Conservation (phyloP, 2,113 vertebrate species). For the Centrocercus urophasianus region DNA sequence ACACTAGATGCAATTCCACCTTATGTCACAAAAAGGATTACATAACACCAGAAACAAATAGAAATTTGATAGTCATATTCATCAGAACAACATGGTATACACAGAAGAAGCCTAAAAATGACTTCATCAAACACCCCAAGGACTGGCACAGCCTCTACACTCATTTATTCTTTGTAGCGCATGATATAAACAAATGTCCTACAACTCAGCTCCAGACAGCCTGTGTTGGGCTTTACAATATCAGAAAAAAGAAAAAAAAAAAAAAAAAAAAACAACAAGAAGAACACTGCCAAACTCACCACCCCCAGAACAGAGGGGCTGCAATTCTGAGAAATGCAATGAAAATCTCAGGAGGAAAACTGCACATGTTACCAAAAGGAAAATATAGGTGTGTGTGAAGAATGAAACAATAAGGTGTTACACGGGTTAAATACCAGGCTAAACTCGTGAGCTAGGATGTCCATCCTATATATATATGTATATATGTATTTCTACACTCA, state of each 20-base stretch:
- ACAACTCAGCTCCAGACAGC: not conserved
- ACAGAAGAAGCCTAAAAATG: not conserved
- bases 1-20: not conserved
- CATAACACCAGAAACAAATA: not conserved
- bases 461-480: no score
- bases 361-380: no score
- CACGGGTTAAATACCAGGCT: not conserved
- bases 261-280: no score
- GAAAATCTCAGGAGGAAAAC: not conserved
- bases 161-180: not conserved
- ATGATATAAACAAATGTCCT: not conserved
- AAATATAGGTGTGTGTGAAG: not conserved
- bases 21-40: not conserved
- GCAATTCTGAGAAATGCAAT: not conserved
- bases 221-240: not conserved
- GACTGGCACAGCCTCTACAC: not conserved
- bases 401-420: not conserved
- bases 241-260: not conserved
- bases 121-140: not conserved
- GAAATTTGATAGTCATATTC: not conserved
- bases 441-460: no score
- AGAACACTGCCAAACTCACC: no score
- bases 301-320: not conserved
- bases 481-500: fast-evolving
- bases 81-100: not conserved